Conservation (phyloP, 2,797 vertebrate genomes). For the Alosa sapidissima region DNA sequence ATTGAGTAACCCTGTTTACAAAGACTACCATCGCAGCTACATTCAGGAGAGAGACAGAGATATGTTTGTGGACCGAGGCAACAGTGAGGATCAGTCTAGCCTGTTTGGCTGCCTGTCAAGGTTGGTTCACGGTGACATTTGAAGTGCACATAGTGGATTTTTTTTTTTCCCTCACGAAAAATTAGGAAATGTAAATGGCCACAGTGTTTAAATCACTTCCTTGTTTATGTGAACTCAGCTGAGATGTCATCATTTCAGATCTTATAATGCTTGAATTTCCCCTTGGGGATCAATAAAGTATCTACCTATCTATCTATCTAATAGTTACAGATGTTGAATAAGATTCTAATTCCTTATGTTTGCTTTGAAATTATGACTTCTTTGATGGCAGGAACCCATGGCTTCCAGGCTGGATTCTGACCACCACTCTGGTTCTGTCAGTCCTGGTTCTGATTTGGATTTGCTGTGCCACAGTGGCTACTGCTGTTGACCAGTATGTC, state of each 20-base stretch:
- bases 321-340: too few species aligned
- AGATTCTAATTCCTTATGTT: too few species aligned
- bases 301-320: too few species aligned
- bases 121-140: constrained; percentile 53
- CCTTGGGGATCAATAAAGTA: too few species aligned
- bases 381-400: constrained; percentile 80
- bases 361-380: neutral
- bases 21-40: constrained; percentile 70
- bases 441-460: constrained; percentile 97
- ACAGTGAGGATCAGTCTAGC: constrained; percentile 67
- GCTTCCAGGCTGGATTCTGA: constrained; percentile 92
- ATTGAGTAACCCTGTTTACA: constrained; percentile 69
- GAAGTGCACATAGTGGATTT: neutral
- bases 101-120: constrained; percentile 77
- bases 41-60: constrained; percentile 75
- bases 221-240: too few species aligned
- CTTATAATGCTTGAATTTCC: too few species aligned
- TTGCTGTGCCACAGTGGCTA: constrained; percentile 95
- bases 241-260: too few species aligned
- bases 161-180: neutral
- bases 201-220: neutral
- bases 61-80: constrained; percentile 59
- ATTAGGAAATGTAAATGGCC: neutral
- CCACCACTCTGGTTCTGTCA: constrained; percentile 88
- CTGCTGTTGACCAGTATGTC: constrained; percentile 94